phyloP scores from a whole-genome alignment of 2,888 invertebrate species.

The Orchesellides sinensis region DNA sequence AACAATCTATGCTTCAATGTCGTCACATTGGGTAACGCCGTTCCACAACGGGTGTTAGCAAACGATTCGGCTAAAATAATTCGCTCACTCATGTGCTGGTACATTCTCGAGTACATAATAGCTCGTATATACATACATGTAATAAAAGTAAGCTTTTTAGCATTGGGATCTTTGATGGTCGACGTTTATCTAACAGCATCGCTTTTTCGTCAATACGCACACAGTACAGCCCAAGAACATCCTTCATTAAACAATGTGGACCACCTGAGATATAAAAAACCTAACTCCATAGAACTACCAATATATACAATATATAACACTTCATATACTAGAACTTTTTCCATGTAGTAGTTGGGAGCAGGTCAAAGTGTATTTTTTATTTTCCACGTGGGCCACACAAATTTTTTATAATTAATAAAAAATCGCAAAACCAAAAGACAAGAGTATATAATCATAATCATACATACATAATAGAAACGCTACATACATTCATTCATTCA shows the following conservation, averaged over 20 bases:
- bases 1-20: no score
- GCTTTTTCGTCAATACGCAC: background rate
- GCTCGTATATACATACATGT: no score
- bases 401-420: constrained; percentile 48
- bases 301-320: background rate
- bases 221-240: background rate
- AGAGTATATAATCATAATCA: constrained; percentile 23
- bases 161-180: no score
- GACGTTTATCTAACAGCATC: no score
- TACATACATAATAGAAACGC: constrained; percentile 14
- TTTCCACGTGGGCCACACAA: constrained; percentile 48
- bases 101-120: no score
- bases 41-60: no score
- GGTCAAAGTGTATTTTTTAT: constrained; percentile 56
- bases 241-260: background rate
- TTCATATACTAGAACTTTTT: background rate
- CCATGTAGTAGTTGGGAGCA: constrained; percentile 42
- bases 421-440: constrained; percentile 61
- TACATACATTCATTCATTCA: constrained; percentile 2
- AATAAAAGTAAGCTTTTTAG: no score
- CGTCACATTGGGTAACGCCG: no score
- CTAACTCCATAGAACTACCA: background rate
- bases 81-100: no score
- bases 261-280: background rate
- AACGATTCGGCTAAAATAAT: no score